These are phyloP conservation scores for Scelioninae gen. 1 DNA, from an alignment of 2,888 invertebrate species.

Conservation along the genomic window DNA sequence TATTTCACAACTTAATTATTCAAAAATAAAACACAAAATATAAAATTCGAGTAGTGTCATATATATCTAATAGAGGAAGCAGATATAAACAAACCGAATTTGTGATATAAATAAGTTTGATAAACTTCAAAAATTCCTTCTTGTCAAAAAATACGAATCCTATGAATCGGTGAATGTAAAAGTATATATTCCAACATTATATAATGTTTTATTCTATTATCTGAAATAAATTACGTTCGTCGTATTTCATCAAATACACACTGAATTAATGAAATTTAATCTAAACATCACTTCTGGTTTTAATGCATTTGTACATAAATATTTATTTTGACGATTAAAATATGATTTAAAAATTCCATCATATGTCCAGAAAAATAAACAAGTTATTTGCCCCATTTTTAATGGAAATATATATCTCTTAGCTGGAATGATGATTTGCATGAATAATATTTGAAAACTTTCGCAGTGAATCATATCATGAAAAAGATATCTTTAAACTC, in stretches of 20 bases:
- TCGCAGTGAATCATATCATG: constrained; percentile 6
- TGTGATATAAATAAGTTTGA: neutral
- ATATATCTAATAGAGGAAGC: neutral
- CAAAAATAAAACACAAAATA: neutral
- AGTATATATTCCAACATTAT: neutral
- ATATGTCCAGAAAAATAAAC: too few relatives aligned
- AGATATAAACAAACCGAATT: neutral
- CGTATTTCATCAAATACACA: neutral
- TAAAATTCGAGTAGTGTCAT: neutral
- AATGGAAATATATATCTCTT: neutral
- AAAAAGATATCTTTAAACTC: constrained; percentile 17
- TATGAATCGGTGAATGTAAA: neutral
- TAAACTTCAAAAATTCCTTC: neutral
- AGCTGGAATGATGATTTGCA: neutral
- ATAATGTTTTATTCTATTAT: neutral
- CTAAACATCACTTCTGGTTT: neutral
- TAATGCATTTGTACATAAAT: neutral
- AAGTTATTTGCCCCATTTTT: neutral
- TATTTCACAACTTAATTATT: neutral
- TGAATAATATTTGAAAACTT: constrained; percentile 4
- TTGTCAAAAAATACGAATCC: neutral
- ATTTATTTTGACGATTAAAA: neutral
- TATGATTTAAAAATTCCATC: too few relatives aligned
- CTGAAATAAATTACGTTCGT: neutral
- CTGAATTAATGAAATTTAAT: neutral